These are phyloP conservation scores for Hemibagrus guttatus DNA, from an alignment of 2,797 vertebrate species.

Conservation along the genomic window DNA sequence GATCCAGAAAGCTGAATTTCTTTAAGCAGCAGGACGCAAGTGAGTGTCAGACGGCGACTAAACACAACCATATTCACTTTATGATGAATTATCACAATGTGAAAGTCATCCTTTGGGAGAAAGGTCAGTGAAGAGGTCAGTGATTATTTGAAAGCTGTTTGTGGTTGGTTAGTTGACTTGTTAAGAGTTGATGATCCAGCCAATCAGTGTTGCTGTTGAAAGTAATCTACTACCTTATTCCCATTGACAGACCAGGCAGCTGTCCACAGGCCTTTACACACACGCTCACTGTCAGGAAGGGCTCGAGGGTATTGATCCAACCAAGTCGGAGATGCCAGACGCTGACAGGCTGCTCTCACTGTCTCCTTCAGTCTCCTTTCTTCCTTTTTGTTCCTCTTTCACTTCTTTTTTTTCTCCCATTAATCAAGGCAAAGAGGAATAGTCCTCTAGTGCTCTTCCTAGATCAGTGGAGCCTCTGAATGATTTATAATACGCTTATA, in stretches of 20 bases:
- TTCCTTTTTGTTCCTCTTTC: slow-evolving; percentile 32
- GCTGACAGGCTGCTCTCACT: slow-evolving; percentile 48
- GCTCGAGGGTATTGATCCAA: slow-evolving; percentile 54
- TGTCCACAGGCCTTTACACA: slow-evolving; percentile 48
- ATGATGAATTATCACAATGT: neutral
- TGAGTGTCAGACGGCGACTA: neutral
- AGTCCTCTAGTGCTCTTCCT: slow-evolving; percentile 5
- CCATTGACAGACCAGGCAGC: slow-evolving; percentile 45
- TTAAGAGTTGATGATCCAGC: slow-evolving; percentile 31
- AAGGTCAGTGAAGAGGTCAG: slow-evolving; percentile 13
- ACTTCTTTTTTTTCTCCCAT: neutral
- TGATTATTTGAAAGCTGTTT: slow-evolving; percentile 25
- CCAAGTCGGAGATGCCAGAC: slow-evolving; percentile 26
- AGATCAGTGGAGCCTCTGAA: slow-evolving; percentile 13
- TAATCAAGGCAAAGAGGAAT: neutral
- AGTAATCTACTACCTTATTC: slow-evolving; percentile 46
- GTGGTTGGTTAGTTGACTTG: slow-evolving; percentile 24
- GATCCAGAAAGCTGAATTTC: slow-evolving; percentile 32
- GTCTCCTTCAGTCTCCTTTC: slow-evolving; percentile 26
- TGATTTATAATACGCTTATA: slow-evolving; percentile 20
- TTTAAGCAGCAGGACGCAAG: neutral
- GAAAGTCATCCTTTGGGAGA: neutral
- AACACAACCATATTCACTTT: neutral
- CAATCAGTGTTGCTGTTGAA: slow-evolving; percentile 51
- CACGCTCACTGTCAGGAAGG: slow-evolving; percentile 20